Evolutionary conservation across 2,888 invertebrate genomes (phyloP), one percentile per base, ranked within the genome.

Genomic region (Cenopis cana): DNA sequence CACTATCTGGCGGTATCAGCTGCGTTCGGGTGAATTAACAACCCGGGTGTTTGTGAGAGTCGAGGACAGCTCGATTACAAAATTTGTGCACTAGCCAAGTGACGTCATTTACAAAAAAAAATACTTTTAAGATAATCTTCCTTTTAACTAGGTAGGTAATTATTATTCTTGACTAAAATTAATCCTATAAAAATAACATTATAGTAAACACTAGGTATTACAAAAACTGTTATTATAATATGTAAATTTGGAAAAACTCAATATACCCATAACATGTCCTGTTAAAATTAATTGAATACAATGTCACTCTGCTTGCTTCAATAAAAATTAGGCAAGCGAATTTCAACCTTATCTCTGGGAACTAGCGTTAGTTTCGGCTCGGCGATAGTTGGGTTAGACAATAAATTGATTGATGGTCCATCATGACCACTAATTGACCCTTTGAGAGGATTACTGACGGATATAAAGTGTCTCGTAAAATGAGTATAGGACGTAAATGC

Each of bases 391-490:
- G 70, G 36, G 41, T 66, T 70, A 46, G 71, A 61, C 71, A 67
- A 67, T 71, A 61, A 71, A 71, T 71, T 71, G 71, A 71, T 71
- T 71, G 71, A 71, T 71, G 67, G 67, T 29, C 71, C 61, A 61
- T 71, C 55, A 70, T 70, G 57, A 52, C 70, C 54, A 61, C 71
- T 71, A 67, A 71, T 71, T 71, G 66, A 54, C 49, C 49, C 20
- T 61, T 55, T 52, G 49, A 41, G 55, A 55, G 61, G 50, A 65
- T 67, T 55, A 67, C 49, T 46, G 49, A 24, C 49, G 64, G 29
- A 61, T 55, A 61, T 71, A 61, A 71, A 71, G 61, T 67, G 56
- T 56, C 52, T 61, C 60, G 61, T 52, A 61, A 71, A 66, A 33
- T 11, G 52, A 20, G 36, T 54, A 52, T 64, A 20, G 20, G 18